A percentile compares a stretch with the other conserved stretches of the same genome.
Evolutionary conservation across 2,113 vertebrate species (phyloP).

Genomic region (Junco hyemalis): DNA sequence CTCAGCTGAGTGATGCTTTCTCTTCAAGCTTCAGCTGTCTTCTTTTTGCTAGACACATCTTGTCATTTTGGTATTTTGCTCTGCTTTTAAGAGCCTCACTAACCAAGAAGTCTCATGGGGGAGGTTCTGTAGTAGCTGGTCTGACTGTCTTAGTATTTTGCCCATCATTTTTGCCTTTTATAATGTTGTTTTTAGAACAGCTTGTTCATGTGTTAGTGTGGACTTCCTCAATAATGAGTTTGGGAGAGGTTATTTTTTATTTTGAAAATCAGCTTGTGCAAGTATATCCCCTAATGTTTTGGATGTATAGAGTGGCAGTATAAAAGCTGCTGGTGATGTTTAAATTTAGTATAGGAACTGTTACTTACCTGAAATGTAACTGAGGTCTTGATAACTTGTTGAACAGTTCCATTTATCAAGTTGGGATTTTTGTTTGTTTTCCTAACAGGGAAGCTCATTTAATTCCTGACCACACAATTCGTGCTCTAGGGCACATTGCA

Average conservation of each 20-base stretch:
- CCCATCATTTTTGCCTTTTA: neutral
- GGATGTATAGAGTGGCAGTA: neutral
- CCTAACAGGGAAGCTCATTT: conserved; percentile 87
- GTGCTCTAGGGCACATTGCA: conserved; percentile 91
- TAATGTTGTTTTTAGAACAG: neutral
- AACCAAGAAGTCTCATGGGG: neutral
- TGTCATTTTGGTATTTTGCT: neutral
- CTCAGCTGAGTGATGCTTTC: neutral
- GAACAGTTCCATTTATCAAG: neutral
- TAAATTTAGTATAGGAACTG: neutral
- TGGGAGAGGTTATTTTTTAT: neutral
- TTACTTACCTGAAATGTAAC: neutral
- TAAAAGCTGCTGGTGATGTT: neutral
- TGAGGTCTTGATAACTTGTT: neutral
- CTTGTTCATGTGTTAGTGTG: neutral
- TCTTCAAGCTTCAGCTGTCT: neutral
- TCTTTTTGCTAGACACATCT: neutral
- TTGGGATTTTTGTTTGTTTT: neutral
- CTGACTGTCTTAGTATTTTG: neutral
- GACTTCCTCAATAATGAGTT: neutral
- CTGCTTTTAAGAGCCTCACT: neutral
- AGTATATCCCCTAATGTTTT: neutral
- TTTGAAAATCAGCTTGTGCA: neutral
- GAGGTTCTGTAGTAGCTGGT: neutral
- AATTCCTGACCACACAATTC: conserved; percentile 96